Conservation (phyloP, 2,113 vertebrate genomes). For the Erythrocercus mccallii region DNA sequence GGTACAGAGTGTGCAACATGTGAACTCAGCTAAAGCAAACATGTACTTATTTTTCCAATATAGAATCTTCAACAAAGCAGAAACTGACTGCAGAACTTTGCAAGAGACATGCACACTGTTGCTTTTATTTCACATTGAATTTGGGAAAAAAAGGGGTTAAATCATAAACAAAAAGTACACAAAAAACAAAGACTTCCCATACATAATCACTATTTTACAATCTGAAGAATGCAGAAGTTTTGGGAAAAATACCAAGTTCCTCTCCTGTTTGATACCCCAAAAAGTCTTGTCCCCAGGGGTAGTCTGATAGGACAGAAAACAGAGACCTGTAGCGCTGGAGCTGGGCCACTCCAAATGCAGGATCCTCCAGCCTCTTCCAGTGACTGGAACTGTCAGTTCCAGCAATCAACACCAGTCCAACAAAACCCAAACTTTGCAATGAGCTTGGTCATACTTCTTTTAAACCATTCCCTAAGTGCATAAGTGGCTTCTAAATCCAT, state of each 20-base stretch:
- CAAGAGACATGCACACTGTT: background rate
- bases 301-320: fast-evolving
- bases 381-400: background rate
- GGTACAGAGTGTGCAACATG: background rate
- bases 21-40: background rate
- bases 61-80: background rate
- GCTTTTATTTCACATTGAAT: background rate
- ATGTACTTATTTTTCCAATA: background rate
- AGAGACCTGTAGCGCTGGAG: fast-evolving
- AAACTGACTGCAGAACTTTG: background rate
- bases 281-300: background rate
- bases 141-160: background rate
- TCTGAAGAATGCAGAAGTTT: background rate
- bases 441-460: fast-evolving
- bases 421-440: background rate
- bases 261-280: background rate
- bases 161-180: background rate
- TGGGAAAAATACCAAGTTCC: background rate
- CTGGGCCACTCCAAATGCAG: background rate
- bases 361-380: background rate
- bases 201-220: background rate
- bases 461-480: background rate
- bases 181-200: background rate
- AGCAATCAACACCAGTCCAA: background rate
- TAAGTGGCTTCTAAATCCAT: background rate